Conservation (phyloP, 2,888 invertebrate species). For the Arge pagana region DNA sequence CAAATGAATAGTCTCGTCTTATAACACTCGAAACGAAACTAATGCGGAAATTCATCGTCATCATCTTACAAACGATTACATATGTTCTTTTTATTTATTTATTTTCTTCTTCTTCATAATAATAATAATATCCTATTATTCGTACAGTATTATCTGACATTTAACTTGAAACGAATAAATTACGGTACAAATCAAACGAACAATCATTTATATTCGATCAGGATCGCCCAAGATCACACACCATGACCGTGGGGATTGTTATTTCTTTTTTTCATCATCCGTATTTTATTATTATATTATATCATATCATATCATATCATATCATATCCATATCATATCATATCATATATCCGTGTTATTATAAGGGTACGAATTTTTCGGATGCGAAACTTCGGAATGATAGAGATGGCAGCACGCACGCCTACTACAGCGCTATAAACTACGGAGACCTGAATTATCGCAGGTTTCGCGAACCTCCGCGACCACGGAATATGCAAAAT, state of each 20-base stretch:
- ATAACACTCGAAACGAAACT: constrained; percentile 48
- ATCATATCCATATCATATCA: no score
- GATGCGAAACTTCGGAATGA: no score
- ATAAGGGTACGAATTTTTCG: no score
- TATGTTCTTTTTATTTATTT: constrained; percentile 17
- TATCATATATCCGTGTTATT: no score
- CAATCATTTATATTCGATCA: constrained; percentile 7
- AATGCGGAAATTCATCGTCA: constrained; percentile 33
- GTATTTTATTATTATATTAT: background rate
- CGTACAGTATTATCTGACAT: constrained; percentile 20
- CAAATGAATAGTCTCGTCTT: constrained; percentile 49
- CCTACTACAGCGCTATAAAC: constrained; percentile 11
- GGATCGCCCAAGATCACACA: no score
- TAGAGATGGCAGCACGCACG: constrained; percentile 14
- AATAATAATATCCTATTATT: constrained; percentile 17
- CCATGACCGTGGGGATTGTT: no score
- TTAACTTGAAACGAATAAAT: constrained; percentile 20
- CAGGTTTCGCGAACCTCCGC: constrained; percentile 1
- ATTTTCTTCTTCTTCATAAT: background rate
- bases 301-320: no score
- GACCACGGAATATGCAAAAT: background rate
- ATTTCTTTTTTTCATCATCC: background rate
- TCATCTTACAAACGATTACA: constrained; percentile 35
- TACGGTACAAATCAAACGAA: constrained; percentile 14
- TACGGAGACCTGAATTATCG: constrained; percentile 16